Evolutionary conservation across 2,888 invertebrate species (phyloP).

Genomic region (Scrobipalpa costella): DNA sequence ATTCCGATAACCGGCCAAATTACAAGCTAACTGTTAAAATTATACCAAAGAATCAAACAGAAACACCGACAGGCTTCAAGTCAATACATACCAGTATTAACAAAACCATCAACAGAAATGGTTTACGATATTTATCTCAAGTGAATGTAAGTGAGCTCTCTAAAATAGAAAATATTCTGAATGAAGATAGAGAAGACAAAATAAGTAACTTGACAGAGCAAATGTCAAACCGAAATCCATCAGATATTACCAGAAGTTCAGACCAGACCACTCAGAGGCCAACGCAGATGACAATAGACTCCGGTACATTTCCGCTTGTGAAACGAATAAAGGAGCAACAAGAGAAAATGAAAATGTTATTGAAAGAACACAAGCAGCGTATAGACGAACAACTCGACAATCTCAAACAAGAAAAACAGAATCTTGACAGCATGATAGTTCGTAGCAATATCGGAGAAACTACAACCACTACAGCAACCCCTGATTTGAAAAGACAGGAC

Average conservation of each 20-base stretch:
- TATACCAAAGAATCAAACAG: conserved; percentile 57
- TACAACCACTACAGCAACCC: not conserved
- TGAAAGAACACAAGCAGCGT: conserved; percentile 53
- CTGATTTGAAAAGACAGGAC: conserved; percentile 30
- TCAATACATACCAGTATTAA: conserved; percentile 70
- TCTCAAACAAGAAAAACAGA: conserved; percentile 53
- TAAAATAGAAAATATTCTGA: conserved; percentile 50
- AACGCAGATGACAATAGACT: not conserved
- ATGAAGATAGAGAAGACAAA: not conserved
- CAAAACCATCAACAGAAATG: conserved; percentile 65
- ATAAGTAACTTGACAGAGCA: not conserved
- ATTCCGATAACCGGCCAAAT: conserved; percentile 39
- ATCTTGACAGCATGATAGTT: conserved; percentile 44
- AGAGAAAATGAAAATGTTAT: conserved; percentile 47
- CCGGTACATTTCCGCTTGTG: conserved; percentile 25
- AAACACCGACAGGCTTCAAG: conserved; percentile 54
- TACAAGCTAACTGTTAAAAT: conserved; percentile 67
- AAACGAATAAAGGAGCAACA: conserved; percentile 45
- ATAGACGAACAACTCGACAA: conserved; percentile 55
- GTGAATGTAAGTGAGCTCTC: conserved; percentile 70
- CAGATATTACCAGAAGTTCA: not conserved
- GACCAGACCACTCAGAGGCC: not conserved
- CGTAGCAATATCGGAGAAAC: not conserved
- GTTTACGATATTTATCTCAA: conserved; percentile 57
- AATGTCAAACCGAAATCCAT: not conserved